These are phyloP conservation scores for Metopia argyrocephala DNA, from an alignment of 2,888 invertebrate genomes.

Conservation along the genomic window DNA sequence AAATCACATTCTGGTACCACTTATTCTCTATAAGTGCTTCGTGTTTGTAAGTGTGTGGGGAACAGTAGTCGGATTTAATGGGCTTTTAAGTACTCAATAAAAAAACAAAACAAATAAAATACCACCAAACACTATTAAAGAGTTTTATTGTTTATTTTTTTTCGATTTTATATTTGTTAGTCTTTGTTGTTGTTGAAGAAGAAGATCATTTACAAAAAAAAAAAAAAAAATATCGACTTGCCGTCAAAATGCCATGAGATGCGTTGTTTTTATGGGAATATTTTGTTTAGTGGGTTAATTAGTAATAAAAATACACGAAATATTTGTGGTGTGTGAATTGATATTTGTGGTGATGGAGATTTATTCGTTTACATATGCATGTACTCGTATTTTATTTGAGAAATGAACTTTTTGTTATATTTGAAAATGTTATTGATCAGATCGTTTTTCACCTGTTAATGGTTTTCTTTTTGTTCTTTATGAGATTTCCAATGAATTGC, in stretches of 20 bases:
- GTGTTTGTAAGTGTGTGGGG: background rate
- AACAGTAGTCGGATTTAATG: slow-evolving; percentile 45
- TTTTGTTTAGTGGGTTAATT: slow-evolving; percentile 60
- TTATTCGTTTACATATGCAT: background rate
- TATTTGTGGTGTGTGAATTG: slow-evolving; percentile 50
- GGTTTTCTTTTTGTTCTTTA: background rate
- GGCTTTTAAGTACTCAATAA: slow-evolving; percentile 36
- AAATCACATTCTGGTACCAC: background rate
- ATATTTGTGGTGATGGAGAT: slow-evolving; percentile 2
- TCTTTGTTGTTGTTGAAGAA: slow-evolving; percentile 33
- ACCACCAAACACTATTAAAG: slow-evolving; percentile 52
- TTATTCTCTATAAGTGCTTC: background rate
- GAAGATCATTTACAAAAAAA: slow-evolving; percentile 29
- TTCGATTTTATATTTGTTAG: background rate
- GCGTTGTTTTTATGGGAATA: slow-evolving; percentile 31
- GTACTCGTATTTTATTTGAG: background rate
- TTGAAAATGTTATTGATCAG: slow-evolving; percentile 33
- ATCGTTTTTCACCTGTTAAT: slow-evolving; percentile 55
- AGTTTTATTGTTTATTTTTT: slow-evolving; percentile 55
- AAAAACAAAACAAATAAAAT: background rate
- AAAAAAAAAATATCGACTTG: slow-evolving; percentile 15
- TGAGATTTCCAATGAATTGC: background rate
- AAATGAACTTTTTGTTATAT: slow-evolving; percentile 31
- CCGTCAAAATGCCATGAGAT: background rate
- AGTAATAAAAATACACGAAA: slow-evolving; percentile 40